phyloP scores from a whole-genome alignment of 1,140 invertebrate species.

The Chionoecetes opilio region DNA sequence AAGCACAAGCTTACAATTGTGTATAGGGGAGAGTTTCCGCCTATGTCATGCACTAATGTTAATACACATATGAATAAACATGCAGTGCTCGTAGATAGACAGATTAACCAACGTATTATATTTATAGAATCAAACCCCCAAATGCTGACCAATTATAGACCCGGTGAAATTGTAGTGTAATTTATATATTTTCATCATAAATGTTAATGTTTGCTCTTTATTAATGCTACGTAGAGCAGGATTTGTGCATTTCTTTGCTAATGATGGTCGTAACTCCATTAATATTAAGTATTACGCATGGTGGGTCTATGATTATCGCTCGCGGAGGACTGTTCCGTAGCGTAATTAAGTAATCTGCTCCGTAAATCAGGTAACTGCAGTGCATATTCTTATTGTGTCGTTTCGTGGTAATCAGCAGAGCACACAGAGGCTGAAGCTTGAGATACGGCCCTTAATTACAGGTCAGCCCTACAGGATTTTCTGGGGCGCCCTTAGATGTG shows the following conservation, averaged over 20 bases:
- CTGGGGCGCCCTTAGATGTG: too few relatives aligned
- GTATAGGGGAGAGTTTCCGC: neutral
- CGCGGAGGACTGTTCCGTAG: slow-evolving; percentile 1
- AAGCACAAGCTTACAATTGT: neutral
- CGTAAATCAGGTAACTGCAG: slow-evolving; percentile 9
- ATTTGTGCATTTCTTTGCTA: slow-evolving; percentile 11
- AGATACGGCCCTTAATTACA: neutral
- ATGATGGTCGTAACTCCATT: neutral
- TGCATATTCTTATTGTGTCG: neutral
- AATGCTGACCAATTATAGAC: neutral
- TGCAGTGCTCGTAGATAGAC: neutral
- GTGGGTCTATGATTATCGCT: slow-evolving; percentile 18
- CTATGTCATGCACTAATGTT: neutral
- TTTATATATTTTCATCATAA: slow-evolving; percentile 18
- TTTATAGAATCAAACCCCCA: neutral
- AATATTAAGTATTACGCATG: neutral
- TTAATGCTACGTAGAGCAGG: neutral
- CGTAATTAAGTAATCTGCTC: slow-evolving; percentile 20
- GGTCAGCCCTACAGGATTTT: neutral
- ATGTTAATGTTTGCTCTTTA: neutral
- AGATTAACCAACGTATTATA: neutral
- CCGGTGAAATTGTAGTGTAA: neutral
- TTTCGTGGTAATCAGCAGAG: slow-evolving; percentile 9
- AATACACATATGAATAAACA: slow-evolving; percentile 21
- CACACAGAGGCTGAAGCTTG: neutral